Percentiles rank a stretch among this genome's conserved stretches.
These are phyloP conservation scores for Hiodon tergisus DNA, from an alignment of 2,113 vertebrate species.

Conservation along the genomic window DNA sequence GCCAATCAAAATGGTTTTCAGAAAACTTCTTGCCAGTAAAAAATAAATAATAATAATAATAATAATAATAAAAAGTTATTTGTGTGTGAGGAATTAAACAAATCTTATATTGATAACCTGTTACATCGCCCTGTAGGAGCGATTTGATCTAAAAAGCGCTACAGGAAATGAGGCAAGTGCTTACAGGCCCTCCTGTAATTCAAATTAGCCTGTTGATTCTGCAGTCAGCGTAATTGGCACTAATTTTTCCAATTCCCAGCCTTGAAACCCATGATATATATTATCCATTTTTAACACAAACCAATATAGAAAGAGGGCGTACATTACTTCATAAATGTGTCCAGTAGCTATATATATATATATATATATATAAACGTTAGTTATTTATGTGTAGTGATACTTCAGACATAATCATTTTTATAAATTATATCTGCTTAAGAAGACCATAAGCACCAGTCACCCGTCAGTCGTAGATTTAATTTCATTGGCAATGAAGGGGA, in stretches of 20 bases:
- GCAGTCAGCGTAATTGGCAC: not conserved
- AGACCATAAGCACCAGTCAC: not conserved
- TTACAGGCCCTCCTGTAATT: conserved; percentile 1
- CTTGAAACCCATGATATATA: not conserved
- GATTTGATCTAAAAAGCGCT: not conserved
- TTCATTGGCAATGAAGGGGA: not conserved
- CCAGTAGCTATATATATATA: no score
- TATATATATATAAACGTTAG: no score
- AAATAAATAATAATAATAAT: no score
- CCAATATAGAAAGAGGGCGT: not conserved
- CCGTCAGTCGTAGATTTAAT: conserved; percentile 6
- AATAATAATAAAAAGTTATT: no score
- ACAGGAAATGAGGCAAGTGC: conserved; percentile 9
- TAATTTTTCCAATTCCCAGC: not conserved
- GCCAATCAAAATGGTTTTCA: no score
- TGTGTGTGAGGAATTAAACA: not conserved
- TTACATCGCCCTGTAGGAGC: not conserved
- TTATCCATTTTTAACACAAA: not conserved
- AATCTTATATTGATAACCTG: not conserved
- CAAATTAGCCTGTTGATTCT: conserved; percentile 16
- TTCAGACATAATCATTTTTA: no score
- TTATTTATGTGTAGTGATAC: no score
- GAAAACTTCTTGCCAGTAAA: no score
- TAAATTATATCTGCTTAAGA: not conserved
- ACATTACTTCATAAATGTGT: no score